These are phyloP conservation scores for Drosophila tropicalis DNA, from an alignment of 1,140 invertebrate species.

Conservation along the genomic window DNA sequence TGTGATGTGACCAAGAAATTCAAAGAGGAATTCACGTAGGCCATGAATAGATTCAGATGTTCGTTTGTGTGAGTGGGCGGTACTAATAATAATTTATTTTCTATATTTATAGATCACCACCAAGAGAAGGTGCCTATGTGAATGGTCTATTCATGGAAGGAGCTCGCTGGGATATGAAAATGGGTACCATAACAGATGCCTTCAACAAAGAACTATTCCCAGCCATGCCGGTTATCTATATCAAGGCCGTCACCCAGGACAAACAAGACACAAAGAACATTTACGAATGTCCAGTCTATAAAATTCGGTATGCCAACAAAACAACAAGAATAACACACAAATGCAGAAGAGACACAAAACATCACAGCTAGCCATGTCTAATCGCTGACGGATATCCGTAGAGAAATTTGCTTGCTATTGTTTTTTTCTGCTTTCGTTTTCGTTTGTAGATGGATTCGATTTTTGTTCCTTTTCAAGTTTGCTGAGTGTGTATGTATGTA, in stretches of 20 bases:
- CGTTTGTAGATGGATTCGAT: neutral
- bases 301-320: constrained; percentile 87
- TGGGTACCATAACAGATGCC: constrained; percentile 91
- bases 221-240: constrained; percentile 95
- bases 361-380: constrained; percentile 38
- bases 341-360: neutral
- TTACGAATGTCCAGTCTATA: constrained; percentile 97
- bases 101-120: constrained; percentile 85
- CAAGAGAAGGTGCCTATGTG: constrained; percentile 95
- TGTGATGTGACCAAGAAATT: constrained; percentile 97
- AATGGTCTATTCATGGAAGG: constrained; percentile 97
- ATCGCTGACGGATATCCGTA: constrained; percentile 71
- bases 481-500: constrained; percentile 33
- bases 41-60: neutral
- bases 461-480: constrained; percentile 54
- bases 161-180: constrained; percentile 93
- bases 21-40: constrained; percentile 92
- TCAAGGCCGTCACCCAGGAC: constrained; percentile 94
- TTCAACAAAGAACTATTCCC: constrained; percentile 95
- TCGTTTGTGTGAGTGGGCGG: too few relatives aligned
- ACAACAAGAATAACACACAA: neutral
- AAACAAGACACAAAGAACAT: constrained; percentile 94
- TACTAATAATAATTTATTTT: neutral
- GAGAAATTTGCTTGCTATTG: constrained; percentile 75
- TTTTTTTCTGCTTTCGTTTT: constrained; percentile 62